Evolutionary conservation across 2,888 invertebrate species (phyloP), one percentile per base, ranked within the genome.

Genomic region (Sinotaia quadrata): DNA sequence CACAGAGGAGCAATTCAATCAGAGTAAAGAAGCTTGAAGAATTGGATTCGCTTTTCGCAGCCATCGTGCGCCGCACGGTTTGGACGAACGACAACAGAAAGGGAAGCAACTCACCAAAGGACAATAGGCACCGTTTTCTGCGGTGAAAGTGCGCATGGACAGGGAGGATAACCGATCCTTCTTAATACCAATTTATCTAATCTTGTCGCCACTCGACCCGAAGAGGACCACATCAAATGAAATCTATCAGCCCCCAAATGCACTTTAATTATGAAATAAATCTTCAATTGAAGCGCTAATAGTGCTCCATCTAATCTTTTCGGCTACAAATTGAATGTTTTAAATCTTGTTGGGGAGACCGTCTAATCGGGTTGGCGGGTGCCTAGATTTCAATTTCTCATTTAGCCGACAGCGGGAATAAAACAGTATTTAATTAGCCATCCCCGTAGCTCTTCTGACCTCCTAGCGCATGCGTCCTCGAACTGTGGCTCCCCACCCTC

Each of bases 361-460:
- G 73, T 68, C 69, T 75, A 75, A 69, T 66, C 63, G 70, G 68
- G 58, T 56, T 74, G 62, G 57, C 62, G 57, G 58, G 58, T 68
- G 69, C 66, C 71, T 58, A 54, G 67, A 68, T 71, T 73, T 68
- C 72, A 68, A 72, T 72, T 74, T 69, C 71, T 72, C 74, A 62
- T 69, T 65, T 68, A 59, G 62, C 61, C 68, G 73, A 70, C 72
- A 72, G 59, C 66, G 68, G 62, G 67, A 69, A 69, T 75, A 72
- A 77, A 77, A 74, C 71, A 76, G 73, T 77, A 77, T 77, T 75
- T 75, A 77, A 77, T 77, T 77, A 73, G 77, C 77, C 68, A 54
- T 58, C 65, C 61, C 69, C 69, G 37, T 54, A 24, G 31, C 41
- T 12, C 37, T n/a, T 2, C 56, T 21, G 47, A 47, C 47, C 24